Evolutionary conservation across 2,113 vertebrate genomes (phyloP).

Genomic region (Xiphophorus maculatus): DNA sequence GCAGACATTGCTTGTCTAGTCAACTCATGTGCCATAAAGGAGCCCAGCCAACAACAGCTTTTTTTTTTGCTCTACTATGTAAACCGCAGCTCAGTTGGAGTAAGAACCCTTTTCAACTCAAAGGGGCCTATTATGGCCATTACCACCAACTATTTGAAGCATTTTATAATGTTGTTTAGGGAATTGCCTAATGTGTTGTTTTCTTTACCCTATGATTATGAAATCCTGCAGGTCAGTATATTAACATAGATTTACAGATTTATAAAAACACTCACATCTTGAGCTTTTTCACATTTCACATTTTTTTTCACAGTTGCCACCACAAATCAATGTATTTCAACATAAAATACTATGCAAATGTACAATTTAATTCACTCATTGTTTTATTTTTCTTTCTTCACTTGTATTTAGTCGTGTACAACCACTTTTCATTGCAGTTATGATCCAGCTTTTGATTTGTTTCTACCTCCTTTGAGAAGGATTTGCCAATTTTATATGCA

Average conservation of each 20-base stretch:
- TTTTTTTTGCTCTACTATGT: slow-evolving; percentile 28
- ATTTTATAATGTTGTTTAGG: slow-evolving; percentile 24
- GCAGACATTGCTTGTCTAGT: slow-evolving; percentile 60
- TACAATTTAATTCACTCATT: background rate
- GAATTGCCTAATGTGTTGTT: slow-evolving; percentile 9
- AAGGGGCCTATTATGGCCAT: slow-evolving; percentile 36
- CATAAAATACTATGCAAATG: background rate
- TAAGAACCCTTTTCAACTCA: slow-evolving; percentile 26
- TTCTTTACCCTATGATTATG: slow-evolving; percentile 12
- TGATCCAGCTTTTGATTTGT: background rate
- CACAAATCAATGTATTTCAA: background rate
- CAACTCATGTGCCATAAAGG: slow-evolving; percentile 50
- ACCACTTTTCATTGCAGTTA: background rate
- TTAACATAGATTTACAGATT: slow-evolving; percentile 1
- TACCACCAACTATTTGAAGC: slow-evolving; percentile 37
- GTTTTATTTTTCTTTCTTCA: background rate
- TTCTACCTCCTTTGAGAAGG: background rate
- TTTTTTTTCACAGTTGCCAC: background rate
- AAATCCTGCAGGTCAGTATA: slow-evolving; percentile 12
- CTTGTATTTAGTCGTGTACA: background rate
- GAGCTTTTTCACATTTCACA: background rate
- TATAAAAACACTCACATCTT: background rate
- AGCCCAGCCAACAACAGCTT: slow-evolving; percentile 52
- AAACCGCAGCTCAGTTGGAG: slow-evolving; percentile 33
- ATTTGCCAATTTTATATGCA: background rate